Conservation (phyloP, 2,888 invertebrate genomes). For the Lochmaea capreae region DNA sequence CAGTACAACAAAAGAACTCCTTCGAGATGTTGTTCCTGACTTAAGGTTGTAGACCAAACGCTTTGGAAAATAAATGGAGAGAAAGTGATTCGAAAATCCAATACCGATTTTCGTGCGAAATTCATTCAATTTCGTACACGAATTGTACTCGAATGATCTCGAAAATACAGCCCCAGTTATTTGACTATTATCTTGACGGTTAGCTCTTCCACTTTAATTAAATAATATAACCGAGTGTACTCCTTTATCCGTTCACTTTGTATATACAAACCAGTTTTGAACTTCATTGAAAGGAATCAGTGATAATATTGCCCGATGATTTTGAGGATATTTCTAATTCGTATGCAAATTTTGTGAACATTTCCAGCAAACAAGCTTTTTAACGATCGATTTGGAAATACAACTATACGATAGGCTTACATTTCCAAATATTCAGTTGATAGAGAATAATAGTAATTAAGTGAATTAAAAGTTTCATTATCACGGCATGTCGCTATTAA, state of each 20-base stretch:
- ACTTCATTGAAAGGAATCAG: background rate
- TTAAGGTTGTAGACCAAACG: no score
- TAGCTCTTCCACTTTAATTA: no score
- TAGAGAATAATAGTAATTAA: background rate
- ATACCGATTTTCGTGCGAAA: no score
- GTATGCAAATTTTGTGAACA: conserved; percentile 20
- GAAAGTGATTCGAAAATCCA: no score
- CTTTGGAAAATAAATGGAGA: no score
- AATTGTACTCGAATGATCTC: no score
- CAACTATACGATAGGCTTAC: background rate
- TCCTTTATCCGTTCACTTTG: background rate
- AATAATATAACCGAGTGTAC: no score
- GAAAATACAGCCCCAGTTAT: no score
- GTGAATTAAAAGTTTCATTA: background rate
- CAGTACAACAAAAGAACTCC: no score
- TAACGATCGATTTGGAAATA: conserved; percentile 5
- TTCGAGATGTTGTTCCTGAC: no score
- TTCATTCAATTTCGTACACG: no score
- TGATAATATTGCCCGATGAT: conserved; percentile 10
- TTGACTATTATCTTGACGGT: no score
- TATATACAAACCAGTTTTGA: background rate
- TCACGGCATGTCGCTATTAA: conserved; percentile 2
- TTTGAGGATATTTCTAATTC: conserved; percentile 11
- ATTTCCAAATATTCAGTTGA: conserved; percentile 1
- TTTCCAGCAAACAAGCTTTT: conserved; percentile 11